Evolutionary conservation across 2,888 invertebrate species (phyloP).

Genomic region (Cantharis rustica): DNA sequence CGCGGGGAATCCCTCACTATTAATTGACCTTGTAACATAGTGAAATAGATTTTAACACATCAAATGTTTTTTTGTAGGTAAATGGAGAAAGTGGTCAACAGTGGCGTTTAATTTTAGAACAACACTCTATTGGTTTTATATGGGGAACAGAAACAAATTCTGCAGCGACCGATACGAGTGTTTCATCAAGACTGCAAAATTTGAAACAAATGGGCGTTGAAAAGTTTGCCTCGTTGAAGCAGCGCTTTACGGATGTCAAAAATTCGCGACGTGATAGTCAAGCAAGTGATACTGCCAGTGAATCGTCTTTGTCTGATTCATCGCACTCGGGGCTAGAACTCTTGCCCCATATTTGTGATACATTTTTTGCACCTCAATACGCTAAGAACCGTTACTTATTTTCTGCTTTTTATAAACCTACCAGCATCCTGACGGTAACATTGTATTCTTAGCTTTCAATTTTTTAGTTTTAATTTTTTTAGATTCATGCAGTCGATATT

Average conservation of each 20-base stretch:
- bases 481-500: constrained; percentile 71
- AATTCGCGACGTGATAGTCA: constrained; percentile 47
- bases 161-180: constrained; percentile 51
- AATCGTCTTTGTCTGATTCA: constrained; percentile 44
- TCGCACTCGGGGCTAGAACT: constrained; percentile 50
- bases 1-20: no score
- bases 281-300: constrained; percentile 50
- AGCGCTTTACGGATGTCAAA: constrained; percentile 63
- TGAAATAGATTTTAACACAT: no score
- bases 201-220: constrained; percentile 72
- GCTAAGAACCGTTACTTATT: constrained; percentile 63
- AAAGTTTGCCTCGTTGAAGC: constrained; percentile 67
- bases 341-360: constrained; percentile 57
- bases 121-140: constrained; percentile 73
- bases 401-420: constrained; percentile 63
- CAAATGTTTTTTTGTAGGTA: constrained; percentile 40
- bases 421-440: constrained; percentile 60
- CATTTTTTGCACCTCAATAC: constrained; percentile 63
- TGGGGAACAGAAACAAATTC: constrained; percentile 62
- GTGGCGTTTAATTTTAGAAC: constrained; percentile 82
- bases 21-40: no score
- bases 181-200: constrained; percentile 63
- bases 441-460: neutral
- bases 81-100: constrained; percentile 67
- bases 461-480: constrained; percentile 27